A percentile compares a stretch with the other conserved stretches of the same genome.
Conservation (phyloP, 37 sponge, comb jelly and placozoan genomes). For the Sycon ciliatum region DNA sequence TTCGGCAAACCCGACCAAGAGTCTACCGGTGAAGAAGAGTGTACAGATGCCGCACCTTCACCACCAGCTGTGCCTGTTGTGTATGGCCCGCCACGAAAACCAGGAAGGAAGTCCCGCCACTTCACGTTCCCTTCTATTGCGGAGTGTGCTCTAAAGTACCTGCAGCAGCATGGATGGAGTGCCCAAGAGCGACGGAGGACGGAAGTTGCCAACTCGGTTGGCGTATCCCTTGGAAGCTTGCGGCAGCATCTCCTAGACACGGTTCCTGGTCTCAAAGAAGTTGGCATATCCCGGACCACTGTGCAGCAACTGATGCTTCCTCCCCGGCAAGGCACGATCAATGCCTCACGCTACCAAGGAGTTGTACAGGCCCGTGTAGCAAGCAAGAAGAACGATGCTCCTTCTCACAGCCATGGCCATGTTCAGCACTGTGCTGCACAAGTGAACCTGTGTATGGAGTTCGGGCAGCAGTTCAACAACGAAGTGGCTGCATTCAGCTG, state of each 20-base stretch:
- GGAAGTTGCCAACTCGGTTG: background rate
- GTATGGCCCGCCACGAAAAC: too few relatives aligned
- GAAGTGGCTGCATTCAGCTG: constrained; percentile 11
- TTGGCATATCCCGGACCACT: background rate
- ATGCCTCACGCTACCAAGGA: constrained; percentile 9
- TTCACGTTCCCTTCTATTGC: too few relatives aligned
- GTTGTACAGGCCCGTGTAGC: constrained; percentile 1
- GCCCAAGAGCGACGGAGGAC: too few relatives aligned
- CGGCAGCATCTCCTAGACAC: constrained; percentile 10
- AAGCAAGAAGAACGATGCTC: constrained; percentile 16
- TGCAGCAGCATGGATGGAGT: too few relatives aligned
- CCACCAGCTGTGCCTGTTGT: too few relatives aligned
- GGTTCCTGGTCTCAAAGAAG: constrained; percentile 18
- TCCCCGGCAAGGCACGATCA: constrained; percentile 9
- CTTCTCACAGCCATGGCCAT: too few relatives aligned
- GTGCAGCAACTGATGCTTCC: constrained; percentile 14
- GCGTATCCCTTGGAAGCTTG: constrained; percentile 5
- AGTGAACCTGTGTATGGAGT: constrained; percentile 6
- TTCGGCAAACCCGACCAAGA: too few relatives aligned
- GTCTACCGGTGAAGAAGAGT: too few relatives aligned
- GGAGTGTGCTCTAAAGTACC: too few relatives aligned
- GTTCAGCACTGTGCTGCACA: too few relatives aligned
- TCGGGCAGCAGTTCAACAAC: background rate
- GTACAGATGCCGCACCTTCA: too few relatives aligned
- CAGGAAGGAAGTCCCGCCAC: too few relatives aligned